A percentile compares a stretch with the other conserved stretches of the same genome.
These are phyloP conservation scores for Gavialis gangeticus DNA, from an alignment of 2,113 vertebrate species.

Conservation along the genomic window DNA sequence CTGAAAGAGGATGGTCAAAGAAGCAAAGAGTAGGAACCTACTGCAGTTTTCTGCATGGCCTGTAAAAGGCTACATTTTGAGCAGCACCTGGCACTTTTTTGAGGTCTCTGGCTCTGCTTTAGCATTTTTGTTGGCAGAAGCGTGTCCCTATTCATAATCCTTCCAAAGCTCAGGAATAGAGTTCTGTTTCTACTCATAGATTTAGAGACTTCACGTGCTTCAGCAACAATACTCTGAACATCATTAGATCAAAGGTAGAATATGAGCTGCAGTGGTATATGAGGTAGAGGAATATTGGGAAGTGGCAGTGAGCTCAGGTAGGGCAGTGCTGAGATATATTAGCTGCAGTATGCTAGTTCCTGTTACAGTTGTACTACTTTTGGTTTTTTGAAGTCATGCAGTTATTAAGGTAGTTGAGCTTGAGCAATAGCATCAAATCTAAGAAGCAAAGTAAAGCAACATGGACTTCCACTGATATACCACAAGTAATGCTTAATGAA, in stretches of 20 bases:
- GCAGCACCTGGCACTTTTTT: not conserved
- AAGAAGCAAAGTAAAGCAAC: not conserved
- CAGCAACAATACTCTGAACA: not conserved
- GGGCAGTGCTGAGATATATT: too few species aligned
- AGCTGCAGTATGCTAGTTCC: too few species aligned
- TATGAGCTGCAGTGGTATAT: too few species aligned
- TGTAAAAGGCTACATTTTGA: not conserved
- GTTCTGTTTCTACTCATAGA: not conserved
- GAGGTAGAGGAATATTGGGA: too few species aligned
- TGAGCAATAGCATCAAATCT: not conserved
- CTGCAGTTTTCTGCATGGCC: not conserved
- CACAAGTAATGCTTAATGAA: not conserved
- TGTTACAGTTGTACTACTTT: too few species aligned
- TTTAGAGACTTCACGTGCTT: not conserved
- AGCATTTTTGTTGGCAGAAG: not conserved
- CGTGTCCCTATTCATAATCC: not conserved
- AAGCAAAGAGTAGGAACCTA: not conserved
- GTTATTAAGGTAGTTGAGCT: not conserved
- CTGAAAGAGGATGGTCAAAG: not conserved
- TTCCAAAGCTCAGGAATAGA: not conserved
- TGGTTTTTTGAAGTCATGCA: too few species aligned
- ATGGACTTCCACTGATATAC: not conserved
- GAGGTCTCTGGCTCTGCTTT: not conserved
- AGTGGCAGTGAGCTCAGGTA: too few species aligned
- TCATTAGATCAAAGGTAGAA: not conserved